Evolutionary conservation across 2,888 invertebrate genomes (phyloP).

Genomic region (Drosophila multiciliata): DNA sequence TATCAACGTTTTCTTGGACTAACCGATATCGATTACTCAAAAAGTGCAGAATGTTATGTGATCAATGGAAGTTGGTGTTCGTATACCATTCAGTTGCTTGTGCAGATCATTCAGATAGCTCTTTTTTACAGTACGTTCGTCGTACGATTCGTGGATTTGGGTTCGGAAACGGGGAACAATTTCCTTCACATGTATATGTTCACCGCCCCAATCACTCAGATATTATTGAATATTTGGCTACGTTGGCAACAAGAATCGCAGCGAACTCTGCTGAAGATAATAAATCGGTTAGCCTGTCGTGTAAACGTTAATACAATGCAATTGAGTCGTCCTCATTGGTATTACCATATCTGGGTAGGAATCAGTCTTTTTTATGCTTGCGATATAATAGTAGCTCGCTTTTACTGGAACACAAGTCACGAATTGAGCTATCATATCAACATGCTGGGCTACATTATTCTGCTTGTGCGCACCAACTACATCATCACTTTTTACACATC

Average conservation of each 20-base stretch:
- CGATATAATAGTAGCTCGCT: neutral
- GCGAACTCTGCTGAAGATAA: neutral
- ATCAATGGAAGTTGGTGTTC: slow-evolving; percentile 20
- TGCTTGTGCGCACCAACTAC: slow-evolving; percentile 31
- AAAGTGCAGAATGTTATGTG: slow-evolving; percentile 1
- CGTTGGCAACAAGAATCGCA: slow-evolving; percentile 16
- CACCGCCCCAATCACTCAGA: slow-evolving; percentile 17
- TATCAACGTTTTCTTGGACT: slow-evolving; percentile 33
- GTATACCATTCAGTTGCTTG: slow-evolving; percentile 2
- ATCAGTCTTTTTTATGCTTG: slow-evolving; percentile 11
- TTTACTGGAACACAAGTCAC: neutral
- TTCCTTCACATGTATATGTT: slow-evolving; percentile 20
- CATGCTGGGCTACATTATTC: slow-evolving; percentile 9
- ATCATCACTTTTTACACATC: slow-evolving; percentile 23
- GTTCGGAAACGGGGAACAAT: slow-evolving; percentile 10
- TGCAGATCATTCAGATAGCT: neutral
- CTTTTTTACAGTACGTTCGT: neutral
- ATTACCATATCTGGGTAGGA: slow-evolving; percentile 35
- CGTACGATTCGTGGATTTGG: slow-evolving; percentile 9
- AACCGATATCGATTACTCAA: slow-evolving; percentile 34
- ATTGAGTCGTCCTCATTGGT: slow-evolving; percentile 4
- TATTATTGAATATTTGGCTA: slow-evolving; percentile 20
- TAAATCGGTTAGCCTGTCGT: neutral
- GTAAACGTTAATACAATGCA: slow-evolving; percentile 5
- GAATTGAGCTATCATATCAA: neutral